phyloP scores from a whole-genome alignment of 2,888 invertebrate genomes.

The Masnerella sp. region DNA sequence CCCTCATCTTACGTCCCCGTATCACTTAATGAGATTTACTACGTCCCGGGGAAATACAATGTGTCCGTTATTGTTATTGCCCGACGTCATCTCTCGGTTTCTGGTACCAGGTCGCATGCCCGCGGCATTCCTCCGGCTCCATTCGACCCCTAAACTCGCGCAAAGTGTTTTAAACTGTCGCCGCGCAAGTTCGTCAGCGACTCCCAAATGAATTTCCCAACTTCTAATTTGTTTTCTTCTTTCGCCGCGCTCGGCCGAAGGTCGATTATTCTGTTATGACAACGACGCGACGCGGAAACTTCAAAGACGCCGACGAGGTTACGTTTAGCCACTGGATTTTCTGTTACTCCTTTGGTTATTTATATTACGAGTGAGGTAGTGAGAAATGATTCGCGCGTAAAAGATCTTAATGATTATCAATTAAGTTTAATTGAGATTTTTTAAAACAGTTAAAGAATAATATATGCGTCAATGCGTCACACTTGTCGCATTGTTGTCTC shows the following conservation, averaged over 20 bases:
- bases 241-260: conserved; percentile 1
- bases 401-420: conserved; percentile 5
- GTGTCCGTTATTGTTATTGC: conserved; percentile 50
- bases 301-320: conserved; percentile 29
- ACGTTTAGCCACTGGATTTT: conserved; percentile 35
- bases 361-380: conserved; percentile 23
- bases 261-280: conserved; percentile 36
- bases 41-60: conserved; percentile 30
- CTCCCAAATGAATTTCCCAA: too few species aligned
- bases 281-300: conserved; percentile 32
- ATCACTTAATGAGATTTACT: conserved; percentile 53
- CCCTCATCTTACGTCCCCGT: conserved; percentile 13
- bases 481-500: conserved; percentile 13
- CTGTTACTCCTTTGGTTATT: conserved; percentile 35
- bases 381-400: conserved; percentile 1
- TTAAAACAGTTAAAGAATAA: too few species aligned
- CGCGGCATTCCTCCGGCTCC: conserved; percentile 19
- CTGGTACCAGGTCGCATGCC: conserved; percentile 14
- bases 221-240: too few species aligned
- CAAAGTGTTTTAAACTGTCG: conserved; percentile 26
- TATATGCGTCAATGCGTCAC: conserved; percentile 26
- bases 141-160: conserved; percentile 7
- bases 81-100: conserved; percentile 31
- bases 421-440: conserved; percentile 10
- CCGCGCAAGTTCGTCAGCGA: not conserved